phyloP scores from a whole-genome alignment of 2,888 invertebrate genomes.

The Apodemia mormo region DNA sequence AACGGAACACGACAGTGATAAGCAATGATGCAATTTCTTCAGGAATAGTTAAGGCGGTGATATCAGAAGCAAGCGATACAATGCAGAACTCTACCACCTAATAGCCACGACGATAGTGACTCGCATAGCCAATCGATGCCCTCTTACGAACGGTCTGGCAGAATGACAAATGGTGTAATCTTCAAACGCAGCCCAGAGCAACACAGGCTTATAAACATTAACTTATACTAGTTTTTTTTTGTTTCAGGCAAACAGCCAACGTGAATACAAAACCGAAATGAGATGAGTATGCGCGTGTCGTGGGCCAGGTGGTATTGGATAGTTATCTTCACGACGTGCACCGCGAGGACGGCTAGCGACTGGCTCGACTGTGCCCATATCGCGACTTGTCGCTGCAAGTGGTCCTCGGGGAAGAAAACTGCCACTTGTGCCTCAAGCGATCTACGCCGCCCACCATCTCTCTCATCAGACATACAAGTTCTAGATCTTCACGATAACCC shows the following conservation, averaged over 20 bases:
- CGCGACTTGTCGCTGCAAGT: constrained; percentile 93
- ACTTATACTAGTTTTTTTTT: constrained; percentile 44
- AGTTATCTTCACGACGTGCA: constrained; percentile 75
- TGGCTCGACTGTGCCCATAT: constrained; percentile 95
- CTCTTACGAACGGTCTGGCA: too few species aligned
- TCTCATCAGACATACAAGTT: constrained; percentile 82
- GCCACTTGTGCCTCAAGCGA: constrained; percentile 92
- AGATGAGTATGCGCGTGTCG: constrained; percentile 81
- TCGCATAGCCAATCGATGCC: too few species aligned
- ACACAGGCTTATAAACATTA: too few species aligned
- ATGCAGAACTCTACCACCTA: too few species aligned
- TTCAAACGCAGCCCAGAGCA: too few species aligned
- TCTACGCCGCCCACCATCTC: constrained; percentile 88
- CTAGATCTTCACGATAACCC: constrained; percentile 92
- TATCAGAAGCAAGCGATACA: too few species aligned
- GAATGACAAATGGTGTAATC: too few species aligned
- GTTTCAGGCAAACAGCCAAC: constrained; percentile 77
- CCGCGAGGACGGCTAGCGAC: constrained; percentile 82
- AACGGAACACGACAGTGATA: too few species aligned
- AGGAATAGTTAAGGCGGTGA: too few species aligned
- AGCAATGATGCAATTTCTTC: too few species aligned
- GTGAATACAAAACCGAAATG: constrained; percentile 77
- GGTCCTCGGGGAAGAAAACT: constrained; percentile 95
- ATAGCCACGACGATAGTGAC: too few species aligned
- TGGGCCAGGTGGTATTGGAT: constrained; percentile 81